Conservation (phyloP, 1,140 invertebrate genomes). For the Himalopsyche phryganea region DNA sequence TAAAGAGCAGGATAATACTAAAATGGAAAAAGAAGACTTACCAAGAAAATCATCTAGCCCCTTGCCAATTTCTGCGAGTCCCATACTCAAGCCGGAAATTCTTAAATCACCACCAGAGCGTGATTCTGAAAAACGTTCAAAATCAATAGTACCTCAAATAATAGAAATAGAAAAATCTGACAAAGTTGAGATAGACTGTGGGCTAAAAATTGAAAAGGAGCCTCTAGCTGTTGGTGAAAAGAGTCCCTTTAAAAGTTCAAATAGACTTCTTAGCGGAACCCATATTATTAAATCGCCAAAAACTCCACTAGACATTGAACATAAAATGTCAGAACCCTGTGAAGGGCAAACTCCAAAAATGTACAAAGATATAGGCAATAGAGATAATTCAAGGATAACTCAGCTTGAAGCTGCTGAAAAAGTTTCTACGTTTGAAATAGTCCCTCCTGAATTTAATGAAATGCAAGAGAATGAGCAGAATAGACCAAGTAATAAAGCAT, state of each 20-base stretch:
- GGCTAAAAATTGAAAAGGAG: constrained; percentile 7
- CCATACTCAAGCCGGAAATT: neutral
- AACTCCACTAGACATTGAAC: constrained; percentile 47
- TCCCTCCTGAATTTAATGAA: constrained; percentile 21
- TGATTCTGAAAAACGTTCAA: constrained; percentile 1
- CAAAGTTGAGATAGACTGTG: neutral
- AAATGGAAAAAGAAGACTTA: constrained; percentile 1
- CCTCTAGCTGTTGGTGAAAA: neutral
- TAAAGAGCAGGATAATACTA: neutral
- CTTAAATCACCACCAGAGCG: neutral
- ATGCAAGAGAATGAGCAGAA: constrained; percentile 20
- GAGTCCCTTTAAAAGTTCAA: constrained; percentile 3
- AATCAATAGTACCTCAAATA: neutral
- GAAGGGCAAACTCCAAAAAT: constrained; percentile 23
- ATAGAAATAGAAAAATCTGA: neutral
- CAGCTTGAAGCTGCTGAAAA: constrained; percentile 44
- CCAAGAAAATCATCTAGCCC: constrained; percentile 6
- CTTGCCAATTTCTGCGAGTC: neutral
- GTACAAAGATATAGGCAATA: constrained; percentile 34
- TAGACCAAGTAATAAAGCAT: constrained; percentile 25
- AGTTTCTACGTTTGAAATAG: constrained; percentile 19
- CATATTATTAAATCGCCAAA: constrained; percentile 43
- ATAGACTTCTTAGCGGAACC: constrained; percentile 7
- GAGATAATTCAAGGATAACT: constrained; percentile 46
- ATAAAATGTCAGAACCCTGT: constrained; percentile 30